Evolutionary conservation across 2,888 invertebrate genomes (phyloP).

Genomic region (Parnassius orleans): DNA sequence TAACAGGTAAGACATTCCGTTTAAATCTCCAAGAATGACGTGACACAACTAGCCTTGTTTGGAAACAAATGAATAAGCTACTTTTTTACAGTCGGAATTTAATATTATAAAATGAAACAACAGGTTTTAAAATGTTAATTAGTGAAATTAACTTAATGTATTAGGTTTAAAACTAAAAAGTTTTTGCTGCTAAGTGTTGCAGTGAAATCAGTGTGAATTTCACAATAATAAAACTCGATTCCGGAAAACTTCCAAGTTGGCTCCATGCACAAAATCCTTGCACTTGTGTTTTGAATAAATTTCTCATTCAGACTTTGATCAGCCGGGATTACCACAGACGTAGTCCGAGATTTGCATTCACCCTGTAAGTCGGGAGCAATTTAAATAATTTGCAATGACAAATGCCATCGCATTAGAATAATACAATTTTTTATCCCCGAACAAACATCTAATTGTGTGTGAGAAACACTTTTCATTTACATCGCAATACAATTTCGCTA

Average conservation of each 20-base stretch:
- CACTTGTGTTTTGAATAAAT: constrained; percentile 70
- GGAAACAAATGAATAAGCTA: too few relatives aligned
- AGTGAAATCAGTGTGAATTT: not conserved
- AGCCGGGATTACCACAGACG: constrained; percentile 55
- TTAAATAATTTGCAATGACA: constrained; percentile 73
- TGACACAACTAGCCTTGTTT: too few relatives aligned
- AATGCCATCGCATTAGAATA: constrained; percentile 59
- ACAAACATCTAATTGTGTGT: constrained; percentile 66
- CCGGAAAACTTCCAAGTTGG: constrained; percentile 38
- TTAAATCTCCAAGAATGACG: too few relatives aligned
- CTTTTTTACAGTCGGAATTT: too few relatives aligned
- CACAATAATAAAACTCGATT: constrained; percentile 30
- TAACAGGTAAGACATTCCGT: too few relatives aligned
- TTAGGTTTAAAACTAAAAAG: too few relatives aligned
- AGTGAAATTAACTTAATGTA: too few relatives aligned
- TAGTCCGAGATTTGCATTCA: constrained; percentile 58
- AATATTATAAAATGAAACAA: too few relatives aligned
- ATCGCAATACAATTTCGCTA: constrained; percentile 37
- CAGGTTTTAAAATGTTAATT: too few relatives aligned
- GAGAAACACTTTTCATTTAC: constrained; percentile 47
- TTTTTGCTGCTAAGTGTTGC: too few relatives aligned
- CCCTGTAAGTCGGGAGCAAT: constrained; percentile 53
- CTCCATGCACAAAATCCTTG: constrained; percentile 46
- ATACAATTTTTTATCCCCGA: constrained; percentile 52
- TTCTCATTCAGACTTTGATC: constrained; percentile 68